These are phyloP conservation scores for Uropsilus gracilis DNA, from an alignment of 2,113 vertebrate genomes.

Conservation along the genomic window DNA sequence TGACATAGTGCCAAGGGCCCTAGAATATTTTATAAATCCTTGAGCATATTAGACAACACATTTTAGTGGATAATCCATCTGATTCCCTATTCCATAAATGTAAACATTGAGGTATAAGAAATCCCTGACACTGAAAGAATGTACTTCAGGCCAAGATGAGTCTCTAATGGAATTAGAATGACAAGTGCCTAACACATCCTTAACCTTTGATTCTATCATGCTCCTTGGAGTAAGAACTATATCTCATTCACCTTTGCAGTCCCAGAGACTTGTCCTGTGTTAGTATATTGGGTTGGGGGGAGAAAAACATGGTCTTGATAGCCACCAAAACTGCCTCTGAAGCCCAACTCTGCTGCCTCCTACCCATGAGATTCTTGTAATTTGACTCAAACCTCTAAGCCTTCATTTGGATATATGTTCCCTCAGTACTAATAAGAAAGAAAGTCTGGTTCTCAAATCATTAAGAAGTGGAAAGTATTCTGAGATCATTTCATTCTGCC, in stretches of 20 bases:
- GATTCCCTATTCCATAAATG: neutral
- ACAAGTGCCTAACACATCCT: neutral
- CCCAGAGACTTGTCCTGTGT: neutral
- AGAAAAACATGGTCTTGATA: neutral
- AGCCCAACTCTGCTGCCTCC: neutral
- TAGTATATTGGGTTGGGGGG: neutral
- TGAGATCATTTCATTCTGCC: conserved; percentile 22
- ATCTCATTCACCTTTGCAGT: neutral
- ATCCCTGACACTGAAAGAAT: neutral
- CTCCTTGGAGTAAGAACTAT: neutral
- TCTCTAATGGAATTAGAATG: neutral
- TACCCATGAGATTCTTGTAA: neutral
- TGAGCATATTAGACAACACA: neutral
- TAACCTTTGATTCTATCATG: conserved; percentile 13
- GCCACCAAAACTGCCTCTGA: neutral
- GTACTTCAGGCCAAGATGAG: neutral
- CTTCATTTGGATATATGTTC: neutral
- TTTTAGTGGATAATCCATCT: conserved; percentile 37
- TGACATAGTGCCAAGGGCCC: conserved; percentile 7
- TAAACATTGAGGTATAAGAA: neutral
- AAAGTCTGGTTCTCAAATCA: conserved; percentile 20
- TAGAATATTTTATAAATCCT: conserved; percentile 31
- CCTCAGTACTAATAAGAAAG: neutral
- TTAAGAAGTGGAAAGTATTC: neutral
- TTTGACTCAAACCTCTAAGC: neutral